These are phyloP conservation scores for Xestia xanthographa DNA, from an alignment of 2,888 invertebrate genomes.

Conservation along the genomic window DNA sequence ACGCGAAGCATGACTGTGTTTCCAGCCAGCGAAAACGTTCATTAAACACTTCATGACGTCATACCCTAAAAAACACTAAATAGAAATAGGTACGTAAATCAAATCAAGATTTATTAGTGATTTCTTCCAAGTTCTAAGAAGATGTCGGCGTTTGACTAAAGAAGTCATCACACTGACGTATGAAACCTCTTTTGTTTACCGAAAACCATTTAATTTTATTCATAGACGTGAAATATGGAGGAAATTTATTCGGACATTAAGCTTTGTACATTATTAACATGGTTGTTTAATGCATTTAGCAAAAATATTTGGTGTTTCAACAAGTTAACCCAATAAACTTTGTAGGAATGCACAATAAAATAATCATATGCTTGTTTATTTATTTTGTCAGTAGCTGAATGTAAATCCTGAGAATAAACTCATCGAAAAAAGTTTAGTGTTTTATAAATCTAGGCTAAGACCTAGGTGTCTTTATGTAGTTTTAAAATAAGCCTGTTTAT, in stretches of 20 bases:
- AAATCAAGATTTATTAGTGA: constrained; percentile 60
- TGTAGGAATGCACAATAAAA: constrained; percentile 44
- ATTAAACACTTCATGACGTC: constrained; percentile 56
- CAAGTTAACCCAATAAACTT: constrained; percentile 51
- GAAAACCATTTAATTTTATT: constrained; percentile 62
- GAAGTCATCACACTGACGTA: constrained; percentile 50
- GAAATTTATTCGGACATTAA: constrained; percentile 64
- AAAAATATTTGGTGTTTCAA: constrained; percentile 54
- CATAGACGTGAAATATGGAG: constrained; percentile 46
- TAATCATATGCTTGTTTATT: constrained; percentile 58
- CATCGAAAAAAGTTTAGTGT: constrained; percentile 31
- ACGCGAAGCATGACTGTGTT: constrained; percentile 26
- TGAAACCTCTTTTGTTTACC: constrained; percentile 59
- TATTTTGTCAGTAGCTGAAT: constrained; percentile 34
- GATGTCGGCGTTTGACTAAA: constrained; percentile 33
- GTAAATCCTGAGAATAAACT: constrained; percentile 39
- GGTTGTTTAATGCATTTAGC: constrained; percentile 53
- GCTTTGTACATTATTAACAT: constrained; percentile 57
- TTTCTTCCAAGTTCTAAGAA: constrained; percentile 52
- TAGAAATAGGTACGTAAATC: constrained; percentile 60
- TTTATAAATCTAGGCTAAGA: constrained; percentile 33
- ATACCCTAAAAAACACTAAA: constrained; percentile 49
- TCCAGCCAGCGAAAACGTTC: constrained; percentile 24
- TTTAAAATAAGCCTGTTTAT: constrained; percentile 10
- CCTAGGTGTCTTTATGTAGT: constrained; percentile 36